Percentiles rank a stretch among this genome's conserved stretches.
These are phyloP conservation scores for Tangara arthus DNA, from an alignment of 2,797 vertebrate genomes.

Conservation along the genomic window DNA sequence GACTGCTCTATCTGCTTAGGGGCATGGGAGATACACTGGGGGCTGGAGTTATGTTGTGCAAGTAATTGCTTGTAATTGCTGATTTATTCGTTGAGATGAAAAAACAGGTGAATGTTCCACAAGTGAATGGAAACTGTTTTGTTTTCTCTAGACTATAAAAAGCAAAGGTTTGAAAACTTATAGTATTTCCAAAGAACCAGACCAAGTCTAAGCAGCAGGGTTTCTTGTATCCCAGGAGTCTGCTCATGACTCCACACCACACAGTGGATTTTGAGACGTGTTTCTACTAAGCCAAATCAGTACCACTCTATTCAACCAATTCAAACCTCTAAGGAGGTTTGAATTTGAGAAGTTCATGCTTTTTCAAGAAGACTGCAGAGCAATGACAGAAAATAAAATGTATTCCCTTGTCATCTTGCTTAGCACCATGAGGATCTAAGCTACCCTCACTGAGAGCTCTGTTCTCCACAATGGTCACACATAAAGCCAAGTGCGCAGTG, in stretches of 20 bases:
- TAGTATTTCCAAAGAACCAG: not conserved
- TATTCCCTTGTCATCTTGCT: not conserved
- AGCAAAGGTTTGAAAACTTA: not conserved
- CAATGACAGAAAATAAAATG: not conserved
- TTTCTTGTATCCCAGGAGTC: not conserved
- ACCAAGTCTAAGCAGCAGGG: not conserved
- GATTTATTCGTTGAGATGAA: not conserved
- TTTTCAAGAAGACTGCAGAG: not conserved
- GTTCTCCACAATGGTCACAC: rapidly evolving
- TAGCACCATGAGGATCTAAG: not conserved
- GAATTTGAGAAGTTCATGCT: not conserved
- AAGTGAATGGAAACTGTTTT: not conserved
- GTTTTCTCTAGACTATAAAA: not conserved
- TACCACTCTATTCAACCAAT: not conserved
- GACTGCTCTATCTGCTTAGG: not conserved
- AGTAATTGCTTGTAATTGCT: not conserved
- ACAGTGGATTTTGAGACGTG: not conserved
- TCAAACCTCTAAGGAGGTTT: not conserved
- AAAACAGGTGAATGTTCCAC: not conserved
- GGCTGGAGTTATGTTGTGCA: not conserved
- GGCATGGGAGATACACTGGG: not conserved
- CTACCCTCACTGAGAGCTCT: not conserved
- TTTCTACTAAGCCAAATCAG: not conserved
- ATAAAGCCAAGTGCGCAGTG: rapidly evolving
- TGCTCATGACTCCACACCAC: not conserved